Evolutionary conservation across 2,797 vertebrate genomes (phyloP).

Genomic region (Loris lydekkerianus): DNA sequence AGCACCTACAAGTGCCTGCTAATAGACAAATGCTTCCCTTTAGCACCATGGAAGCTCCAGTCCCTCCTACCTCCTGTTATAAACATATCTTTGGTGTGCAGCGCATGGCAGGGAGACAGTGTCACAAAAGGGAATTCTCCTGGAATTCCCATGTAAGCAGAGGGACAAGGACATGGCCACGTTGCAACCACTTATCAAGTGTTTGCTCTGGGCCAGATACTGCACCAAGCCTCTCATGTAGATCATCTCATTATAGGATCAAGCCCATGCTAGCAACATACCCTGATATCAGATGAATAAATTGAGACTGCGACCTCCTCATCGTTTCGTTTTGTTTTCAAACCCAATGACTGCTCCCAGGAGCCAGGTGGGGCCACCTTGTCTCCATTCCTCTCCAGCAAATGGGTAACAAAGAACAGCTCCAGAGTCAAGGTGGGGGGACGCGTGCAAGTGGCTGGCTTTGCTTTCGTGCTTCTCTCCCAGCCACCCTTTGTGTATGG

Average conservation of each 20-base stretch:
- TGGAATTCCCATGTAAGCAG: neutral
- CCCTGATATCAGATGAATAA: neutral
- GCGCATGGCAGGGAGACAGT: neutral
- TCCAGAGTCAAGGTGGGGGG: accelerated
- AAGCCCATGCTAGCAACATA: neutral
- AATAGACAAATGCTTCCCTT: neutral
- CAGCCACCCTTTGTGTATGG: neutral
- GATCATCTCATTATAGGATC: too few relatives aligned
- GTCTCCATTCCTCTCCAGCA: neutral
- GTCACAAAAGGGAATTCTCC: neutral
- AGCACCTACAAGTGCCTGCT: accelerated
- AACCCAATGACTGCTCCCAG: neutral
- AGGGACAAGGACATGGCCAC: neutral
- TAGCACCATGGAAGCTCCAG: neutral
- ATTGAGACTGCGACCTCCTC: neutral
- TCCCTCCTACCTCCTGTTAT: neutral
- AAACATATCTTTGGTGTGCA: neutral
- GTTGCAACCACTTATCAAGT: accelerated
- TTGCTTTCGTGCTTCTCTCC: neutral
- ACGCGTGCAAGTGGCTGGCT: neutral
- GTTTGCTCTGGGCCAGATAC: accelerated
- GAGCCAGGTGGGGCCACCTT: neutral
- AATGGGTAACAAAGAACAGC: neutral
- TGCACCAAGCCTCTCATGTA: accelerated
- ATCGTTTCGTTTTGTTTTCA: neutral